Evolutionary conservation across 2,888 invertebrate genomes (phyloP), one percentile per base, ranked within the genome.

Genomic region (Oxyscelio sp.): DNA sequence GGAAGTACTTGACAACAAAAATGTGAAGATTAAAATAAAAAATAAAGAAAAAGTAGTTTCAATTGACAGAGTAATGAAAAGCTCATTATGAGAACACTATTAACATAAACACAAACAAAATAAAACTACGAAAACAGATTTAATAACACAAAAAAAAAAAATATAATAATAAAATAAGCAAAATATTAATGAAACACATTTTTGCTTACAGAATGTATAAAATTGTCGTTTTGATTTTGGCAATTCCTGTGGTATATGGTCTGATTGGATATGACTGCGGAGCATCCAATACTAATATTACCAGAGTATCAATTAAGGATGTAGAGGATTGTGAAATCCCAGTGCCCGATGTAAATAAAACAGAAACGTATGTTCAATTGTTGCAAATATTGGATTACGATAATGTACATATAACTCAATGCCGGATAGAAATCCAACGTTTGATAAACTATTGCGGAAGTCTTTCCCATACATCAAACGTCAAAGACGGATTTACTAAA

Each of bases 401-500:
- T 1, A 19, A 45, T 1, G 9, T 17, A 4, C 45, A 17, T 4
- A 9, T 45, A 45, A 19, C 9, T 19, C 45, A 45, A 13, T 45
- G 45, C 19, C 2, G 19, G 19, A 19, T 45, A 19, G 45, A 19
- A 8, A 8, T 45, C 2, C 45, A 45, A 8, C 2, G 45, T 6
- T 1, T 19, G 2, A 13, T 45, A 19, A 9, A 45, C 9, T 21
- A 45, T 11, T 88, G 88, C 48, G 80, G 85, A 0, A 79, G 82
- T 82, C 61, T 66, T 48, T 85, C 84, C 0, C 85, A 88, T 15
- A 24, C 52, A 0, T 79, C 81, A 0, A 6, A 54, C 1, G 66
- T 73, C 0, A 2, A 19, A 2, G 61, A 86, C 0, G 86, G 86
- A 1, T 45, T 73, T 11, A 40, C 27, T 0, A 75, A 83, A 74